Conservation (phyloP, 2,797 vertebrate genomes). For the Dallia pectoralis region DNA sequence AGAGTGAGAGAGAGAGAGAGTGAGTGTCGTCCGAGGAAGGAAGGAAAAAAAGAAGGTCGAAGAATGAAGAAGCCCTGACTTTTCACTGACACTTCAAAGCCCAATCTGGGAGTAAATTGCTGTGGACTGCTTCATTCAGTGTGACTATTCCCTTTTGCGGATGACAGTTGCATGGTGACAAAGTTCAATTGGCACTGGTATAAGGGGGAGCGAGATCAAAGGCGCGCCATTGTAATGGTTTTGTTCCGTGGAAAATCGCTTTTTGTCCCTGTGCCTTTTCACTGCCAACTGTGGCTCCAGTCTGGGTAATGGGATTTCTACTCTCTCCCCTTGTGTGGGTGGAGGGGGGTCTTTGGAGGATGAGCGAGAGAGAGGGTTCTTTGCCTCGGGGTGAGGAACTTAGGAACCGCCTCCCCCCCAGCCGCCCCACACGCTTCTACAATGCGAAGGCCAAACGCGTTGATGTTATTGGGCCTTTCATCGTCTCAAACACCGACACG, state of each 20-base stretch:
- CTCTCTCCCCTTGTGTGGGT: conserved; percentile 72
- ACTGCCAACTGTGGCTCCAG: conserved; percentile 82
- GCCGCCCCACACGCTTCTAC: conserved; percentile 49
- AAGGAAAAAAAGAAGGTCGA: conserved; percentile 43
- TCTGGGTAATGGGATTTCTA: conserved; percentile 78
- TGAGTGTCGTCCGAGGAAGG: conserved; percentile 58
- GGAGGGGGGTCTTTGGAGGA: conserved; percentile 50
- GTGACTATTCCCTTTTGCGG: conserved; percentile 80
- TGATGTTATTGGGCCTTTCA: conserved; percentile 69
- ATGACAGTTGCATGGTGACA: conserved; percentile 96
- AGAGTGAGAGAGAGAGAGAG: conserved; percentile 36
- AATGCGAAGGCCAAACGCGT: conserved; percentile 69
- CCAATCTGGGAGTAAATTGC: conserved; percentile 86
- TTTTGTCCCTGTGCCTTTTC: conserved; percentile 89
- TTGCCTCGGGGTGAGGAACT: conserved; percentile 71
- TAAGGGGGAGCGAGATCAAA: conserved; percentile 89
- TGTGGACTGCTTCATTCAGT: conserved; percentile 94
- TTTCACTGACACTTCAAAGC: conserved; percentile 94
- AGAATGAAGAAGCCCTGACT: conserved; percentile 77
- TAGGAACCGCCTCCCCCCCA: conserved; percentile 25
- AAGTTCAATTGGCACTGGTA: conserved; percentile 95
- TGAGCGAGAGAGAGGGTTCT: conserved; percentile 63
- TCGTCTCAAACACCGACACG: conserved; percentile 54
- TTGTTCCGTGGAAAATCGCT: conserved; percentile 98
- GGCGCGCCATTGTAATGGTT: conserved; percentile 90